Base-by-base conservation (phyloP, 2,113 vertebrate species). In the Pica pica region DNA sequence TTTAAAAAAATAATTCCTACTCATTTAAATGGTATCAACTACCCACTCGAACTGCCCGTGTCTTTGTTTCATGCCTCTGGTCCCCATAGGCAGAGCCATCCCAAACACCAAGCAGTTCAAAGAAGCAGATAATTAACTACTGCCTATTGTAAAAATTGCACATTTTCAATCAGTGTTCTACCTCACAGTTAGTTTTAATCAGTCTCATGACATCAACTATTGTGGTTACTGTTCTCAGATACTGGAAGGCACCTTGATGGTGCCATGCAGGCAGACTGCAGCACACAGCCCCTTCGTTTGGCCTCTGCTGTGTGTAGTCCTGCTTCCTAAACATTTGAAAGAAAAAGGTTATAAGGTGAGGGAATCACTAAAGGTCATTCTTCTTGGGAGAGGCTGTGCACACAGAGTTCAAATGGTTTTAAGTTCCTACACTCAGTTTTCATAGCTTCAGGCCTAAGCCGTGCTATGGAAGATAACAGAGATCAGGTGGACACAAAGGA, bases 131-230 rank as follows among this genome's bases (percentile, higher is more conserved):
- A 96, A 96, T 95, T 96, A 96, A 97, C 93, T 92, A 96, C 92
- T 92, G 90, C 86, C 93, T 95, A 90, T 92, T 94, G 94, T 94
- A 97, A 92, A 97, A 96, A 96, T 95, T 89, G 89, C 93, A 96
- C 73, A 87, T 93, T 96, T 97, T 93, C 93, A 96, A 96, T 97
- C 96, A 97, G 96, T 92, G 93, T 93, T 96, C 92, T 96, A 96
- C 94, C 94, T 96, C 88, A 94, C 60, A 90, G 94, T 90, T 96
- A 93, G 90, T 96, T 97, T 97, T 93, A 96, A 96, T 95, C 95
- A 93, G 92, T 83, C 90, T 97, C 93, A 93, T 89, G 93, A 90
- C 86, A 94, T 94, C 96, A 84, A 44, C 93, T 89, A 82, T 71
- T 92, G 95, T 92, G 94, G 90, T 90, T 97, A 68, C 89, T 57